Evolutionary conservation across 2,113 vertebrate species (phyloP), one percentile per base, ranked within the genome.

Genomic region (Amphiprion ocellaris): DNA sequence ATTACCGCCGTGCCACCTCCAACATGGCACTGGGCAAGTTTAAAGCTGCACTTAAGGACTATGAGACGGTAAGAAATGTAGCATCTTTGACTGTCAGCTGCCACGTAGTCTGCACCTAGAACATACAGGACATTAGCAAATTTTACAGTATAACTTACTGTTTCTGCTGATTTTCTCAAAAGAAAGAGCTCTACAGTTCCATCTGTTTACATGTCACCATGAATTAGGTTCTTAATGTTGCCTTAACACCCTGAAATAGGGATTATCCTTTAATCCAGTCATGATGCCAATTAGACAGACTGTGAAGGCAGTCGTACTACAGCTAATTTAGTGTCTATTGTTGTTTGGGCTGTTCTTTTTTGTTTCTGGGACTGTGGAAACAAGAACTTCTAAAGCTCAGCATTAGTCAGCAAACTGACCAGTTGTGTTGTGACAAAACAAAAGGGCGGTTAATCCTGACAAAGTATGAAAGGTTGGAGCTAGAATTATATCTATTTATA

Each of bases 21-120:
- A 98, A 98, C 94, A 99, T 99, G 97, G 97, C 97, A 0, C 93
- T 98, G 91, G 97, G 97, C 77, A 98, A 98, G 91, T 98, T 98
- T 90, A 97, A 97, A 82, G 97, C 97, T 0, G 97, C 97, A 0
- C 95, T 98, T 5, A 97, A 97, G 0, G 97, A 99, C 93, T 99
- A 99, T 0, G 97, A 99, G 85, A 97, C 97, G 94, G 97, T 98
- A 91, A 95, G 95, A 77, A 69, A 41, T 17, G 0, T 1, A 6
- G 11, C 6, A 10, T 56, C 4, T 54, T 61, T 65, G 1, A 41
- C 12, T 44, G 0, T 60, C 0, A 44, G 0, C 23, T 61, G n/a
- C 7, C 24, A 10, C 58, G 17, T 41, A 1, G 28, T 12, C 30
- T 59, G 15, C 12, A 55, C 10, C n/a, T 52, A 11, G 5, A 63